These are phyloP conservation scores for Penaeus chinensis DNA, from an alignment of 1,140 invertebrate genomes.

Conservation along the genomic window DNA sequence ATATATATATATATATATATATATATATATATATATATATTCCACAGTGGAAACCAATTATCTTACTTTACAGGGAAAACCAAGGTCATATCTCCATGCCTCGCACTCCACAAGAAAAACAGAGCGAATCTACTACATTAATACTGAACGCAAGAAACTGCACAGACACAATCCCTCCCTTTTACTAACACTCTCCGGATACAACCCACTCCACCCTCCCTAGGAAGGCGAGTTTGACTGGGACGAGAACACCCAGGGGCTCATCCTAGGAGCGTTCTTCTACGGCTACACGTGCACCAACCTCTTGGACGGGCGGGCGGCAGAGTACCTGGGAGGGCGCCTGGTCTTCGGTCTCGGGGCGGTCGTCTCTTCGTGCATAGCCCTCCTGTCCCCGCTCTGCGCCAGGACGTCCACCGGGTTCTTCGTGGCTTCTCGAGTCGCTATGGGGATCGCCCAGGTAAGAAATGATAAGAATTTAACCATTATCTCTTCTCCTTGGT, in stretches of 20 bases:
- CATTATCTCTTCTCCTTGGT: no score
- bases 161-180: no score
- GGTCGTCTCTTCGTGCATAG: conserved; percentile 83
- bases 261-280: conserved; percentile 55
- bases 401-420: conserved; percentile 70
- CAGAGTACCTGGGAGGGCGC: conserved; percentile 83
- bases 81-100: no score
- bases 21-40: no score
- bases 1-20: no score
- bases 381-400: conserved; percentile 82
- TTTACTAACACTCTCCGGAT: no score
- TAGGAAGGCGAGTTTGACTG: conserved; percentile 56
- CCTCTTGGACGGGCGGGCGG: conserved; percentile 82
- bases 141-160: no score
- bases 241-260: conserved; percentile 43
- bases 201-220: background rate
- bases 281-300: conserved; percentile 68
- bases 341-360: conserved; percentile 86
- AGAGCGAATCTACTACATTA: no score
- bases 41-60: no score
- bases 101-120: no score
- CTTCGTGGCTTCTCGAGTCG: conserved; percentile 63
- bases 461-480: no score
- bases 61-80: no score
- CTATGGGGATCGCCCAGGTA: conserved; percentile 66